Evolutionary conservation across 1,140 invertebrate species (phyloP).

Genomic region (Apis dorsata): DNA sequence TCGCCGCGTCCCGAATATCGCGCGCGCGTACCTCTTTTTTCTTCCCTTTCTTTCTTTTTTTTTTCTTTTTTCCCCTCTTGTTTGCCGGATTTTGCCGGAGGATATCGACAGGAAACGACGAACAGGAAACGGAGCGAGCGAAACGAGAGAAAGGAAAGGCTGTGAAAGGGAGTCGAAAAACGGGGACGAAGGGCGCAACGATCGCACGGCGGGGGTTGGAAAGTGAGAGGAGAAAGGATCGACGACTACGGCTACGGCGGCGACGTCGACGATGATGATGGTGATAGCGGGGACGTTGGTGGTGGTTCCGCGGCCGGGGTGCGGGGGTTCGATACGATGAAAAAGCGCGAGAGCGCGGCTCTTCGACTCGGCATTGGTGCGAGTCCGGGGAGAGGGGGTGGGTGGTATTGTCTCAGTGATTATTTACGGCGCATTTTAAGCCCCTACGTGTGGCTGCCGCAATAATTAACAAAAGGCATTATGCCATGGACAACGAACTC

Average conservation of each 20-base stretch:
- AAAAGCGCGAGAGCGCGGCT: conserved; percentile 28
- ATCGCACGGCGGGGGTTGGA: neutral
- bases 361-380: conserved; percentile 2
- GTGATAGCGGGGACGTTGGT: neutral
- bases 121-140: conserved; percentile 46
- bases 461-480: conserved; percentile 75
- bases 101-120: conserved; percentile 58
- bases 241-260: neutral
- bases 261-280: neutral
- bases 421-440: conserved; percentile 73
- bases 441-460: conserved; percentile 70
- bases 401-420: conserved; percentile 67
- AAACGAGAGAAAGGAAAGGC: conserved; percentile 42
- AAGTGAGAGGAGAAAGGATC: conserved; percentile 14
- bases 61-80: conserved; percentile 16
- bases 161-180: conserved; percentile 15
- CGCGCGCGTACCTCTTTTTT: neutral
- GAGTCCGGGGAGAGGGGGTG: neutral
- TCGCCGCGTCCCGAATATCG: conserved; percentile 33
- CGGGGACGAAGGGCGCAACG: conserved; percentile 4
- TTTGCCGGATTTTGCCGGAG: conserved; percentile 43
- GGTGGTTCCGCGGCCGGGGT: neutral
- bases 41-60: neutral
- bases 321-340: conserved; percentile 18
- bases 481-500: conserved; percentile 59